These are phyloP conservation scores for Tenebrio molitor DNA, from an alignment of 1,140 invertebrate species.

Conservation along the genomic window DNA sequence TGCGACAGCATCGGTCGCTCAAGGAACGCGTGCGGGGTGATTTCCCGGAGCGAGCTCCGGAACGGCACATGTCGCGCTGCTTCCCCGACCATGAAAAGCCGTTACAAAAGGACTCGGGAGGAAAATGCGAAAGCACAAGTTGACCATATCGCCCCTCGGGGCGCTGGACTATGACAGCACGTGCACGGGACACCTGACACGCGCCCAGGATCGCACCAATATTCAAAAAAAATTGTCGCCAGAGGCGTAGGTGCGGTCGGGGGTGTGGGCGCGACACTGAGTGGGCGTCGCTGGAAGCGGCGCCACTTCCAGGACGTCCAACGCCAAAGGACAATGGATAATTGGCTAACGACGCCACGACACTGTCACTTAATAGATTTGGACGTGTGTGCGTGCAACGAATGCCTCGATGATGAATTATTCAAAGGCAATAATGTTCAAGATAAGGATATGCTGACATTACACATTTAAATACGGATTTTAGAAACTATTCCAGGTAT, in stretches of 20 bases:
- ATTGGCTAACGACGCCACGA: neutral
- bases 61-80: too few relatives aligned
- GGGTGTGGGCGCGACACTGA: too few relatives aligned
- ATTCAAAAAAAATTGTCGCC: too few relatives aligned
- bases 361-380: neutral
- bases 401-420: conserved; percentile 35
- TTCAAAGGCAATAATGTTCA: conserved; percentile 30
- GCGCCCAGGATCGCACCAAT: conserved; percentile 5
- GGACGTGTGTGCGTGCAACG: conserved; percentile 1
- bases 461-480: conserved; percentile 40
- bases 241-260: too few relatives aligned
- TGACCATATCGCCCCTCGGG: conserved; percentile 28
- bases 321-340: conserved; percentile 10
- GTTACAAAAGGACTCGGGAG: conserved; percentile 26
- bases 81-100: conserved; percentile 42
- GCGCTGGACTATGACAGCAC: conserved; percentile 29
- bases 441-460: conserved; percentile 38
- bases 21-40: too few relatives aligned
- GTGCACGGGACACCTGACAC: conserved; percentile 39
- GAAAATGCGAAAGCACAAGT: conserved; percentile 24
- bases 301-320: neutral
- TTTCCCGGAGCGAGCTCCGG: too few relatives aligned
- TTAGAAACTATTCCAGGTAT: conserved; percentile 44
- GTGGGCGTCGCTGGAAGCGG: neutral
- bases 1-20: too few relatives aligned